A percentile compares a stretch with the other conserved stretches of the same genome.
These are phyloP conservation scores for Pterocles orientalis DNA, from an alignment of 2,113 vertebrate species.

Conservation along the genomic window DNA sequence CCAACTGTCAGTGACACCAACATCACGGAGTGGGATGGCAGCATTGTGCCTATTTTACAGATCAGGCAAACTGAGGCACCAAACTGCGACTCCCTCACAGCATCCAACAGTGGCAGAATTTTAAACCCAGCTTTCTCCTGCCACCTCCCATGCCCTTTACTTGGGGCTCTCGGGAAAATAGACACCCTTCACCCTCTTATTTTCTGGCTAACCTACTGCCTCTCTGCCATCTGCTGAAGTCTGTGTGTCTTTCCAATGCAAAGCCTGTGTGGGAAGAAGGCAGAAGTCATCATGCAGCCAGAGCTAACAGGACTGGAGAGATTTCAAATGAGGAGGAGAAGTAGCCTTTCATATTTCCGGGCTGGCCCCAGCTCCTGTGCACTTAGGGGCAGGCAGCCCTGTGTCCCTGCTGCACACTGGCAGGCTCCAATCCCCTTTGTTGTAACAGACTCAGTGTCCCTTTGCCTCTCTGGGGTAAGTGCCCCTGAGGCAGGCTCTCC, in stretches of 20 bases:
- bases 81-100: fast-evolving
- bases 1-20: not conserved
- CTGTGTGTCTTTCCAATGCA: not conserved
- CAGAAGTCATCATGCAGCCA: not conserved
- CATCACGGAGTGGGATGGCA: fast-evolving
- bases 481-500: not conserved
- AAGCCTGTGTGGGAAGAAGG: not conserved
- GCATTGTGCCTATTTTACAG: not conserved
- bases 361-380: not conserved
- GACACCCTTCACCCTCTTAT: not conserved
- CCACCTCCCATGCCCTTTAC: fast-evolving
- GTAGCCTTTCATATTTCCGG: not conserved
- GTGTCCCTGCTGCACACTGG: not conserved
- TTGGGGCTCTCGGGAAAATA: not conserved
- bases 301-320: not conserved
- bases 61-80: not conserved
- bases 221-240: not conserved
- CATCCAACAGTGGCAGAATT: not conserved
- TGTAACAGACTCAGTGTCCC: not conserved
- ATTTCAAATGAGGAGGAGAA: not conserved
- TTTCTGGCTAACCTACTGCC: not conserved
- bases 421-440: not conserved
- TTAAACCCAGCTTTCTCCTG: not conserved
- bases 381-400: not conserved
- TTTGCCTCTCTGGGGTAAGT: not conserved